Conservation (phyloP, 2,113 vertebrate genomes). For the Apodemus speciosus region DNA sequence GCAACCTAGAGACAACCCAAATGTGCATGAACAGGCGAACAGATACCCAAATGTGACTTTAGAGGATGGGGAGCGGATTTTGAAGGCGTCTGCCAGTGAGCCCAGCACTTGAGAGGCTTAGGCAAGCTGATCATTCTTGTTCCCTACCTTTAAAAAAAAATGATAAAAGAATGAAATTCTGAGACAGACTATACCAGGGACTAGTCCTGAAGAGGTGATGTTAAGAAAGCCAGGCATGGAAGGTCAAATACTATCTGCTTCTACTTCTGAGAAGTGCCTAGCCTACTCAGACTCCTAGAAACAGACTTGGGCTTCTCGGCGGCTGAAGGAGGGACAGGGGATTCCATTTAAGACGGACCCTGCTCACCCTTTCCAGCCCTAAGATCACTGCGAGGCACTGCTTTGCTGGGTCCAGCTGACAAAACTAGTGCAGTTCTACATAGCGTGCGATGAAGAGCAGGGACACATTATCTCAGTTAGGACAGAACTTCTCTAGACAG, state of each 20-base stretch:
- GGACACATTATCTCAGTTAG: constrained; percentile 21
- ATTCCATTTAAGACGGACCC: neutral
- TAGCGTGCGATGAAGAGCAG: constrained; percentile 14
- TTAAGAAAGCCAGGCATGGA: constrained; percentile 17
- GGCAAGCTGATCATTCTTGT: neutral
- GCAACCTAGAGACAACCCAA: neutral
- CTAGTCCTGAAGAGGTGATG: neutral
- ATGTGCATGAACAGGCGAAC: neutral
- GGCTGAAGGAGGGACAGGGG: neutral
- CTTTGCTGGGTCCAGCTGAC: neutral
- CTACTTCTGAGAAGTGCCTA: neutral
- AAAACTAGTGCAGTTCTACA: neutral
- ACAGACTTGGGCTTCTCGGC: neutral
- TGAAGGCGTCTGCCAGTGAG: neutral
- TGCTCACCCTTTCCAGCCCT: neutral
- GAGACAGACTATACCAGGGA: neutral
- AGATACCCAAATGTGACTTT: neutral
- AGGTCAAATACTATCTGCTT: neutral
- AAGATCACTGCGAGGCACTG: neutral
- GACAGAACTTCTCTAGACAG: neutral
- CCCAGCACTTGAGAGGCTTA: neutral
- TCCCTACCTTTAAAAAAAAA: neutral
- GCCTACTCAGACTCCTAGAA: neutral
- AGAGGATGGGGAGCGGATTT: neutral
- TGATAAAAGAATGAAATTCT: neutral